Base-by-base conservation (phyloP, 1,140 invertebrate species). In the Radopholus similis region DNA sequence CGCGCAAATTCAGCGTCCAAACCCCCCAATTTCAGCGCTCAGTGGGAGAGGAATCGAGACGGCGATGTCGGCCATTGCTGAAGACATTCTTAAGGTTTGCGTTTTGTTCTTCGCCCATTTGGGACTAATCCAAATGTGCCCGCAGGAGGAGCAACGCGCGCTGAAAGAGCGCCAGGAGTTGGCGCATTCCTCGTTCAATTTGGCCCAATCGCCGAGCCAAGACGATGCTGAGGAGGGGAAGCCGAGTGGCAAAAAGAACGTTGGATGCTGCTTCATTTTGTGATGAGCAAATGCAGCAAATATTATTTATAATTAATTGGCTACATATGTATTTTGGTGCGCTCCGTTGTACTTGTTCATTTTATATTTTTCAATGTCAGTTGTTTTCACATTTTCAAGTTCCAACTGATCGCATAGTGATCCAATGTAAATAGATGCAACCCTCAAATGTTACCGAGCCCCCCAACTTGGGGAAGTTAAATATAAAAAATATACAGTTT, bases 11-110 rank as follows among this genome's bases (percentile, higher is more conserved):
- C 11, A 42, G 11, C 2, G 38, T 11, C 1, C 11, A 42, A 42
- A 13, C 18, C 11, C 18, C 0, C 18, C 26, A 15, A 23, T 47
- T 62, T 30, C 9, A 62, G 59, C 71, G 15, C 40, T 72, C 6
- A 75, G 51, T 54, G 71, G 72, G 26, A 42, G 49, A 23, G 72
- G 72, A 42, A 72, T 72, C n/a, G 71, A 72, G 21, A 59, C 59
- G 42, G 71, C 42, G 28, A 66, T 68, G 66, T 54, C 32, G 13
- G 18, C 37, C 38, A 66, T 68, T 53, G 66, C 62, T 11, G 30
- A 66, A 21, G 21, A 49, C 40, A 35, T 62, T 62, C 47, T 62
- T 21, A 11, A 47, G 15, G 59, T 47, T 11, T 30, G 35, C 26
- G 23, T 13, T 28, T 47, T 21, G 38, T 26, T 4, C 32, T 57